These are phyloP conservation scores for Pangasius mekongensis DNA, from an alignment of 2,797 vertebrate species.

Conservation along the genomic window DNA sequence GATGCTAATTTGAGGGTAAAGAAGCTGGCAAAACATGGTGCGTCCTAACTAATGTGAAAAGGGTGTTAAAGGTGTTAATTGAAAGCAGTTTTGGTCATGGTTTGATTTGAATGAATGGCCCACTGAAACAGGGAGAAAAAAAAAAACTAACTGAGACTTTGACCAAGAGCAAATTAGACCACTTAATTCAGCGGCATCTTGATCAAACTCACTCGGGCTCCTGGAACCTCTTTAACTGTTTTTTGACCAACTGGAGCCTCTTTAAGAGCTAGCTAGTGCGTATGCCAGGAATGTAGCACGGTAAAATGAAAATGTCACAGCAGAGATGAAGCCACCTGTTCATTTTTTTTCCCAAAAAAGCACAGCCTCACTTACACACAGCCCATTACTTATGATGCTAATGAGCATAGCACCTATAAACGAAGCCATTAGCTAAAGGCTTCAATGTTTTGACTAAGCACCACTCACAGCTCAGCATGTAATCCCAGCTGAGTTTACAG, in stretches of 20 bases:
- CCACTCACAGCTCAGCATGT: conserved; percentile 30
- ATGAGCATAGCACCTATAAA: conserved; percentile 35
- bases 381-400: conserved; percentile 62
- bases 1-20: background rate
- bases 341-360: conserved; percentile 64
- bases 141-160: conserved; percentile 26
- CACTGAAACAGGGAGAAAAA: background rate
- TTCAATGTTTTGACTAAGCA: conserved; percentile 53
- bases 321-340: conserved; percentile 76
- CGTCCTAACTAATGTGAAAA: background rate
- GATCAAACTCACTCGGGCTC: conserved; percentile 65
- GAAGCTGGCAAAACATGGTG: background rate
- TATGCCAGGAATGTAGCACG: conserved; percentile 66
- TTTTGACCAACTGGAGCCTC: conserved; percentile 72
- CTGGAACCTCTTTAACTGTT: conserved; percentile 75
- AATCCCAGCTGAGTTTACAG: conserved; percentile 47
- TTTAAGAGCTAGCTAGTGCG: conserved; percentile 62
- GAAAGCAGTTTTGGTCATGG: background rate
- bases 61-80: background rate
- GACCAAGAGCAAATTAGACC: conserved; percentile 55
- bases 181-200: conserved; percentile 76
- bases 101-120: background rate
- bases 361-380: conserved; percentile 73
- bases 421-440: conserved; percentile 35
- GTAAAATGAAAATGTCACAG: conserved; percentile 64